Evolutionary conservation across 1,140 invertebrate species (phyloP).

Genomic region (Protaetia brevitarsis): DNA sequence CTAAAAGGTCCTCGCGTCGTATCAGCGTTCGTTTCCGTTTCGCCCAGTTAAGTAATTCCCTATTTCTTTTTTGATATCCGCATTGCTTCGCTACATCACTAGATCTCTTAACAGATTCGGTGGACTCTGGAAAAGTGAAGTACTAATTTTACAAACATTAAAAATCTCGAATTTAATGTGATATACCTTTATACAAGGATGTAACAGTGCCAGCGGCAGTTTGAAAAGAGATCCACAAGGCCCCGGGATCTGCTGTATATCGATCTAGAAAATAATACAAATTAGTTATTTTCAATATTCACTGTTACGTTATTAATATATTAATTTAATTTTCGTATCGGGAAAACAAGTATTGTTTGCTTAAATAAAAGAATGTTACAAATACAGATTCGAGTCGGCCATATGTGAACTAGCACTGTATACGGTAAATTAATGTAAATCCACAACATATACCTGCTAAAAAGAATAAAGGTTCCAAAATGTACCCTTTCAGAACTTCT

Average conservation of each 20-base stretch:
- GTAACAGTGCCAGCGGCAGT: constrained; percentile 78
- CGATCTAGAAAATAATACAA: constrained; percentile 44
- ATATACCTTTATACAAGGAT: constrained; percentile 72
- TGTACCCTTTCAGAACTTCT: too few relatives aligned
- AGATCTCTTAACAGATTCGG: constrained; percentile 66
- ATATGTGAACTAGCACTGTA: too few relatives aligned
- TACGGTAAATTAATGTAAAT: too few relatives aligned
- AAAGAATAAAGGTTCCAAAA: too few relatives aligned
- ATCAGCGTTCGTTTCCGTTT: constrained; percentile 69
- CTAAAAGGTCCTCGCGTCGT: constrained; percentile 71
- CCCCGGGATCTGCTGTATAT: constrained; percentile 58
- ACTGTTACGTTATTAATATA: background rate
- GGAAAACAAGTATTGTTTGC: too few relatives aligned
- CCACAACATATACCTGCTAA: too few relatives aligned
- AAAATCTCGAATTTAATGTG: constrained; percentile 15
- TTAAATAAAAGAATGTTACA: too few relatives aligned
- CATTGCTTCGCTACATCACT: constrained; percentile 69
- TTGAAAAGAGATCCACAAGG: constrained; percentile 77
- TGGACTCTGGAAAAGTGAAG: constrained; percentile 59
- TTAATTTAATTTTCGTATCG: background rate
- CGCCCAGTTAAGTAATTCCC: constrained; percentile 76
- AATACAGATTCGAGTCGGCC: too few relatives aligned
- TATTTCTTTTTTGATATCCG: constrained; percentile 70
- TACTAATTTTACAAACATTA: constrained; percentile 8
- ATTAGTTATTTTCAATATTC: too few relatives aligned